A percentile compares a stretch with the other conserved stretches of the same genome.
phyloP scores from a whole-genome alignment of 2,888 invertebrate species.

The Synergus laeviventris region DNA sequence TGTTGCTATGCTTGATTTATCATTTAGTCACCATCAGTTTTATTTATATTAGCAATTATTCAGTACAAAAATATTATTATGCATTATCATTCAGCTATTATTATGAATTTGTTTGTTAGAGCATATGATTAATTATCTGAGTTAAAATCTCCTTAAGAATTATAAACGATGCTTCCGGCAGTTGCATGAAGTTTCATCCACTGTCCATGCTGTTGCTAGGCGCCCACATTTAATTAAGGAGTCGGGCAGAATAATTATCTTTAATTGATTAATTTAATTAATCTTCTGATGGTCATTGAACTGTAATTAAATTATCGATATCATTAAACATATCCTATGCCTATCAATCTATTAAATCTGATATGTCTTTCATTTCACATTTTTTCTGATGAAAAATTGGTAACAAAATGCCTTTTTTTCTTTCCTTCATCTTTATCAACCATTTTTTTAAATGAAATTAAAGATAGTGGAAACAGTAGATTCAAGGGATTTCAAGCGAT shows the following conservation, averaged over 20 bases:
- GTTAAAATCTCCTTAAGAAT: conserved; percentile 27
- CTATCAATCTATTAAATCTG: too few species aligned
- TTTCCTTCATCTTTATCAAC: too few species aligned
- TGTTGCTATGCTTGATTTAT: background rate
- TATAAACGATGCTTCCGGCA: conserved; percentile 24
- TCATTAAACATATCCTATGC: background rate
- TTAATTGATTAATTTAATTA: background rate
- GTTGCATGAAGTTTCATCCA: conserved; percentile 22
- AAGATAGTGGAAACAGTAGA: too few species aligned
- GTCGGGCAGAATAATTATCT: background rate
- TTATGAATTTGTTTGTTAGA: background rate
- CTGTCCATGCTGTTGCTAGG: conserved; percentile 26
- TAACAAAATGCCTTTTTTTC: too few species aligned
- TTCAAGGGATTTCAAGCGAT: too few species aligned
- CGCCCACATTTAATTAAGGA: background rate
- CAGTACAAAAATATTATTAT: background rate
- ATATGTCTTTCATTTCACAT: background rate
- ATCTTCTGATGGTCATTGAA: background rate
- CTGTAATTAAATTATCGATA: background rate
- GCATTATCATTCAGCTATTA: background rate
- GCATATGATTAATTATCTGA: background rate
- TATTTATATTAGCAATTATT: background rate
- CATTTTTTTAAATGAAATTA: too few species aligned
- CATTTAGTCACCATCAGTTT: background rate
- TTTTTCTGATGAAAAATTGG: too few species aligned